Base-by-base conservation (phyloP, 2,113 vertebrate species). In the Seriola aureovittata region DNA sequence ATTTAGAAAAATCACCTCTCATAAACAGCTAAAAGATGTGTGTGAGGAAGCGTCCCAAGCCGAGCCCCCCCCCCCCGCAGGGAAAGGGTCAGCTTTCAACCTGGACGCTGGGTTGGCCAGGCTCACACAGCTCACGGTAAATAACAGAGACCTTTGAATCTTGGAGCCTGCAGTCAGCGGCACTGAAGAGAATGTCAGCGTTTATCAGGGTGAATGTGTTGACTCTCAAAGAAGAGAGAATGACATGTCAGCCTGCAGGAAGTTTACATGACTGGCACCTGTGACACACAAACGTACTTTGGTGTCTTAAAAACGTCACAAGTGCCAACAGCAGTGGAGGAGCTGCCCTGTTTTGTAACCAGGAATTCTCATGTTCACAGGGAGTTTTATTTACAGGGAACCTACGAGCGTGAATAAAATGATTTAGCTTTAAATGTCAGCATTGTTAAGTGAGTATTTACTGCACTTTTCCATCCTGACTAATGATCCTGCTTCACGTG, bases 61-160 rank as follows among this genome's bases (percentile, higher is more conserved):
- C 9, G 3, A 42, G 75, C 23, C 68, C 64, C 46, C 19, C 8
- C 40, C 40, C 40, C 19, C 8, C 21, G 57, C 62, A 7, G 16
- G 66, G 8, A 63, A 52, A 70, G 59, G 57, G 29, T 79, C 75
- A 48, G 34, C 62, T 62, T 52, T 78, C 32, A 25, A 23, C 71
- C 58, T 44, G 6, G 3, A 59, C 1, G 16, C 67, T 11, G 57
- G 58, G 44, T 78, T 57, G 50, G 17, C 2, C 8, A 68, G 55
- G 32, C 46, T 68, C 23, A 71, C 38, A 12, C 36, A 54, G 66
- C 48, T 72, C 36, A 4, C 8, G 8, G 66, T 80, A 64, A 80
- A 82, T 64, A 78, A 69, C 16, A 0, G 44, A 69, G 77, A 85
- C 74, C 85, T 84, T 88, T 84, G 48, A 44, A 81, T 87, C 23